These are phyloP conservation scores for Lasaia peninsularis DNA, from an alignment of 1,140 invertebrate genomes.

Conservation along the genomic window DNA sequence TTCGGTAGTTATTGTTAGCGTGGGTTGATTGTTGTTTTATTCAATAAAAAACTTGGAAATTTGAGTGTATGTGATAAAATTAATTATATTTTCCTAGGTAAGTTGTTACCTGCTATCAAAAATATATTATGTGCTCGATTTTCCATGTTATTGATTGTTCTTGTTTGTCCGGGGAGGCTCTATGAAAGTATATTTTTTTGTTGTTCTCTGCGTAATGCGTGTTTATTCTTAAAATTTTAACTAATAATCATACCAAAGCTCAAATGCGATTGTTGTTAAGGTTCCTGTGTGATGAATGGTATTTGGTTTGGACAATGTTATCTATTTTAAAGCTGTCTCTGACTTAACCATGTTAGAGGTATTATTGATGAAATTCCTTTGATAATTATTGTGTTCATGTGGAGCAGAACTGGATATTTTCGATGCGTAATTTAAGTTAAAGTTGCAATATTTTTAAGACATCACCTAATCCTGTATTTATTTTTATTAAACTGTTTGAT, in stretches of 20 bases:
- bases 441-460: not conserved
- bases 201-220: conserved; percentile 20
- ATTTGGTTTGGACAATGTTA: not conserved
- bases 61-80: conserved; percentile 26
- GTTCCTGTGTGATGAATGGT: not conserved
- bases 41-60: conserved; percentile 25
- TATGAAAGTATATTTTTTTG: conserved; percentile 35
- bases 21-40: conserved; percentile 42
- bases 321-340: not conserved
- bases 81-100: conserved; percentile 34
- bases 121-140: conserved; percentile 9
- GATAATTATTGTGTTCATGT: not conserved
- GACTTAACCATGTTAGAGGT: not conserved
- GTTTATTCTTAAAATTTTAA: conserved; percentile 17
- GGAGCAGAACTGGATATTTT: not conserved
- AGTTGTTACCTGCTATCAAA: conserved; percentile 28
- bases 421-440: too few relatives aligned
- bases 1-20: conserved; percentile 57
- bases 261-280: not conserved
- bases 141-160: conserved; percentile 62
- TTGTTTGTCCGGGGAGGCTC: conserved; percentile 46
- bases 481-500: not conserved
- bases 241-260: not conserved
- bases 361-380: not conserved
- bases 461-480: not conserved